Conservation (phyloP, 2,888 invertebrate genomes). For the Odontomyia ornata region DNA sequence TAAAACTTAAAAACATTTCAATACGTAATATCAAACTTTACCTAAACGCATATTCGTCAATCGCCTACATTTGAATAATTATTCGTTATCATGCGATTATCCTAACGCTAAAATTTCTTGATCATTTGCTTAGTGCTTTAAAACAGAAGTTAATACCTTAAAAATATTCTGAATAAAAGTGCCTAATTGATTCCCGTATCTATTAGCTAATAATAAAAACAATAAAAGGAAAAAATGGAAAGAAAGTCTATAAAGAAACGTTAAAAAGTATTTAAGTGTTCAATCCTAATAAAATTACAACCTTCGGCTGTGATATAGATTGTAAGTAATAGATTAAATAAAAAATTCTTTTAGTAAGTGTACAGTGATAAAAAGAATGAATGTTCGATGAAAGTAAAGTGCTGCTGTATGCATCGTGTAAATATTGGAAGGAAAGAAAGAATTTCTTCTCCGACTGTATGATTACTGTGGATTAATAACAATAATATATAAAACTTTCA, state of each 20-base stretch:
- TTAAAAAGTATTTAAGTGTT: slow-evolving; percentile 21
- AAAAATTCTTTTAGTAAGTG: background rate
- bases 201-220: background rate
- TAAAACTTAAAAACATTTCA: no score
- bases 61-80: no score
- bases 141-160: background rate
- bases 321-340: background rate
- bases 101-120: background rate
- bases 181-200: slow-evolving; percentile 5
- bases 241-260: background rate
- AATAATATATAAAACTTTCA: background rate
- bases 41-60: no score
- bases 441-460: background rate
- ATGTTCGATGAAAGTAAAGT: no score
- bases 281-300: slow-evolving; percentile 10
- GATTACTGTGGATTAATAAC: background rate
- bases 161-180: background rate
- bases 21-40: no score
- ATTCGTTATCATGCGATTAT: background rate
- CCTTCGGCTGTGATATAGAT: slow-evolving; percentile 30
- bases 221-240: background rate
- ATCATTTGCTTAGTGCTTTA: background rate
- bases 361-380: background rate
- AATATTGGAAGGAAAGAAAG: background rate
- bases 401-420: background rate